Evolutionary conservation across 2,113 vertebrate genomes (phyloP).

Genomic region (Brienomyrus longianalis): DNA sequence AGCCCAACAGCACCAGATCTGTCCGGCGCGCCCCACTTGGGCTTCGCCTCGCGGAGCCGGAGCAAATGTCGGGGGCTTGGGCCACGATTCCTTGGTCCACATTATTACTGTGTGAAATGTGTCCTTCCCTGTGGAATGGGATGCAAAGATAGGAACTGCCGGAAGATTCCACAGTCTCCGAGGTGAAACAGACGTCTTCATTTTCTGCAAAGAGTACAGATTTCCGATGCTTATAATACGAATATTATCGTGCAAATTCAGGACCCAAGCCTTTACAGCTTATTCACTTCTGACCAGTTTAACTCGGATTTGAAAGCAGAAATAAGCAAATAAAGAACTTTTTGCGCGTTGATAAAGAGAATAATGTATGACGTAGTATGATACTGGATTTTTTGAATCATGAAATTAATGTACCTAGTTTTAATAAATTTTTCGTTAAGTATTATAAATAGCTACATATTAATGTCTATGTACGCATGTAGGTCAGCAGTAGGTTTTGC

Average conservation of each 20-base stretch:
- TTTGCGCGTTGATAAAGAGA: not conserved
- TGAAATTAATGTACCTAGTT: not conserved
- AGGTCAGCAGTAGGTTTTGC: not conserved
- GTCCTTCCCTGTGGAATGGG: slow-evolving; percentile 77
- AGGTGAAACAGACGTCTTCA: slow-evolving; percentile 71
- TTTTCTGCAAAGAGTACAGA: slow-evolving; percentile 65
- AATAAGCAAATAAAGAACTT: not conserved
- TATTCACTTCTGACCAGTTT: not conserved
- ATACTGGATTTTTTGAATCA: not conserved
- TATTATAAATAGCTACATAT: not conserved
- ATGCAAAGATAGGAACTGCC: slow-evolving; percentile 91
- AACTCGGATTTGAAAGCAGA: not conserved
- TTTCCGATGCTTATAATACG: not conserved
- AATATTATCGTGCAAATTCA: not conserved
- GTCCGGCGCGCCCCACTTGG: slow-evolving; percentile 70
- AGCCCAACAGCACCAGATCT: slow-evolving; percentile 81
- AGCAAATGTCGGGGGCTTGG: slow-evolving; percentile 71
- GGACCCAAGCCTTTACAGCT: not conserved
- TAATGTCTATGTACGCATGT: not conserved
- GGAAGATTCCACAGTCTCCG: slow-evolving; percentile 59
- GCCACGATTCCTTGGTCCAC: slow-evolving; percentile 67
- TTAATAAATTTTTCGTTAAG: not conserved
- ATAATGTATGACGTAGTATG: not conserved
- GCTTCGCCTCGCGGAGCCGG: slow-evolving; percentile 73
- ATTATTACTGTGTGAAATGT: slow-evolving; percentile 61